Percentiles rank a stretch among this genome's conserved stretches.
These are phyloP conservation scores for Heliothis peltigera DNA, from an alignment of 2,888 invertebrate genomes.

Conservation along the genomic window DNA sequence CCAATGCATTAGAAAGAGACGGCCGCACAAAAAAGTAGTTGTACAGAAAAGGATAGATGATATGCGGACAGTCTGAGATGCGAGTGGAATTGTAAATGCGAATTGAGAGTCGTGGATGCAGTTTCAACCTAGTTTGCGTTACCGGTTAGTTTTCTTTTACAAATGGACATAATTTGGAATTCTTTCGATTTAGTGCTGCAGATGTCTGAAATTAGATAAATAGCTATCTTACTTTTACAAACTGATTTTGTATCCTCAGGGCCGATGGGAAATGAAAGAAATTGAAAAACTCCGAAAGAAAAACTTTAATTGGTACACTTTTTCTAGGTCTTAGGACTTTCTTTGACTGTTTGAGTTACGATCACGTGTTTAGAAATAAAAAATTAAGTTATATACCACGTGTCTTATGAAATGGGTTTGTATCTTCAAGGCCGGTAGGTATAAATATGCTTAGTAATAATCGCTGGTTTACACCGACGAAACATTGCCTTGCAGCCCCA, in stretches of 20 bases:
- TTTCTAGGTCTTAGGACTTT: neutral
- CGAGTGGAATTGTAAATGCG: conserved; percentile 84
- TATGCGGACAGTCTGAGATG: conserved; percentile 84
- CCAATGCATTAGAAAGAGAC: conserved; percentile 78
- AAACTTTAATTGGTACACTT: neutral
- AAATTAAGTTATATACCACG: no score
- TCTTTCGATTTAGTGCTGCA: conserved; percentile 28
- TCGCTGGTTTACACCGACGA: neutral
- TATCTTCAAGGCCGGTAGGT: no score
- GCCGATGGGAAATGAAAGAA: neutral
- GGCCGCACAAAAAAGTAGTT: conserved; percentile 49
- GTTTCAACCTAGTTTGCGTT: conserved; percentile 69
- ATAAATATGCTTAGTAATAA: neutral
- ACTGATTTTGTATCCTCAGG: neutral
- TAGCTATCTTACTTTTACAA: neutral
- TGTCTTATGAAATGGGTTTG: no score
- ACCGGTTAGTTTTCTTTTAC: conserved; percentile 64
- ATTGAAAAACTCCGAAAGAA: neutral
- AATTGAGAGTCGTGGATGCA: conserved; percentile 65
- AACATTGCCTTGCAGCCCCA: conserved; percentile 33
- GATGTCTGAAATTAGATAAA: conserved; percentile 17
- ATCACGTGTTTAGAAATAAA: neutral
- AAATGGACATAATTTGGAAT: conserved; percentile 52
- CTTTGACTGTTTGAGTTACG: neutral
- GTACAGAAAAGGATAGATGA: conserved; percentile 68